phyloP scores from a whole-genome alignment of 2,797 vertebrate species.

The Schizothorax lantsangensis region DNA sequence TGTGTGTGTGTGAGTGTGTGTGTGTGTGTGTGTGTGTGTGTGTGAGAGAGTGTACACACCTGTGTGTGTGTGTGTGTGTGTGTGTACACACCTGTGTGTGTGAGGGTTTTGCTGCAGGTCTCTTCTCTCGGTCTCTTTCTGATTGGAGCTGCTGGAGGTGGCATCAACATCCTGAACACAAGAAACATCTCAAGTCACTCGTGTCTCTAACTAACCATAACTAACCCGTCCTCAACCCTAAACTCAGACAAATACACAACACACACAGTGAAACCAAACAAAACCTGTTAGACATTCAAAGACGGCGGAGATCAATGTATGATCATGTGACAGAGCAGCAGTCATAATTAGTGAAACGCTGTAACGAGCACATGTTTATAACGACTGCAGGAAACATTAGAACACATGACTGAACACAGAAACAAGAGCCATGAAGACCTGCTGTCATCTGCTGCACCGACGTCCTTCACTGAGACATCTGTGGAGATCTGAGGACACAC shows the following conservation, averaged over 20 bases:
- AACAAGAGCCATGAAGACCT: neutral
- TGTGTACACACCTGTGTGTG: slow-evolving; percentile 68
- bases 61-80: no score
- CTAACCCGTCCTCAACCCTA: neutral
- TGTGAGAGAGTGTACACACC: no score
- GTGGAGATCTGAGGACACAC: neutral
- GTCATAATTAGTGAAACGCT: neutral
- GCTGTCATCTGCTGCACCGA: neutral
- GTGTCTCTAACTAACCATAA: neutral
- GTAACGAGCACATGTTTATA: neutral
- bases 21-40: no score
- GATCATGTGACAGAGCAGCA: neutral
- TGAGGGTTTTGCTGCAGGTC: slow-evolving; percentile 31
- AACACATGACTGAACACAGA: neutral
- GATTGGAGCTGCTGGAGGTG: slow-evolving; percentile 67
- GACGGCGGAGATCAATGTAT: neutral
- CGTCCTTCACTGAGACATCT: neutral
- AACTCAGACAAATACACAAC: neutral
- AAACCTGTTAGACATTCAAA: neutral
- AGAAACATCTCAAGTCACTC: neutral
- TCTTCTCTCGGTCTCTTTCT: slow-evolving; percentile 74
- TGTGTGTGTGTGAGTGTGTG: slow-evolving; percentile 9
- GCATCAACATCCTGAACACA: slow-evolving; percentile 76
- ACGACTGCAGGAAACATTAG: neutral
- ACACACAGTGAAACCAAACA: neutral